Evolutionary conservation across 2,797 vertebrate species (phyloP).

Genomic region (Tenualosa ilisha): DNA sequence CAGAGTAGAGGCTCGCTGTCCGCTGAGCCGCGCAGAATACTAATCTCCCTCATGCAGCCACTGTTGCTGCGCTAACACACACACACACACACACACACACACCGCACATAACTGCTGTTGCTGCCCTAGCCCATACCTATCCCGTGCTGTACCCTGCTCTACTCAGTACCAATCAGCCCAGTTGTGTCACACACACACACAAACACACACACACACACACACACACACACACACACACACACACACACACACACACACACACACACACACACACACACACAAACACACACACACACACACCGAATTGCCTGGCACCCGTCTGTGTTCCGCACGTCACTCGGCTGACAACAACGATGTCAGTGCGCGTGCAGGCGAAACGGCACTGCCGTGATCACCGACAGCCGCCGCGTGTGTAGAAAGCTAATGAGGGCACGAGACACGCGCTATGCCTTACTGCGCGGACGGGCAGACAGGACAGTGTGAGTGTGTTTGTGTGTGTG

Average conservation of each 20-base stretch:
- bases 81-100: not conserved
- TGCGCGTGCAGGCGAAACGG: not conserved
- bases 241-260: not conserved
- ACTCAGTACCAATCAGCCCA: too few relatives aligned
- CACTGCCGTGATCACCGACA: not conserved
- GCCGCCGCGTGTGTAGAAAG: not conserved
- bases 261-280: conserved; percentile 3
- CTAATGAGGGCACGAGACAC: not conserved
- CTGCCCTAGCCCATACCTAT: too few relatives aligned
- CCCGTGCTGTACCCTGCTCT: too few relatives aligned
- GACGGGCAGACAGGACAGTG: too few relatives aligned
- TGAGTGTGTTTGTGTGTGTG: not conserved
- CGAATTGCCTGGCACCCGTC: not conserved
- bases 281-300: not conserved
- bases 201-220: not conserved
- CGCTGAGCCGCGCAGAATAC: not conserved
- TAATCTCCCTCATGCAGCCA: not conserved
- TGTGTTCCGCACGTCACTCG: not conserved
- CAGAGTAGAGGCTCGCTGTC: not conserved
- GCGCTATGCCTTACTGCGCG: too few relatives aligned
- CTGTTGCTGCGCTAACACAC: conserved; percentile 2
- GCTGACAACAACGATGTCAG: not conserved
- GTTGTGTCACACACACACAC: not conserved
- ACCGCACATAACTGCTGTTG: not conserved
- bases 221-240: not conserved